Evolutionary conservation across 2,113 vertebrate genomes (phyloP).

Genomic region (Polypterus bichir): DNA sequence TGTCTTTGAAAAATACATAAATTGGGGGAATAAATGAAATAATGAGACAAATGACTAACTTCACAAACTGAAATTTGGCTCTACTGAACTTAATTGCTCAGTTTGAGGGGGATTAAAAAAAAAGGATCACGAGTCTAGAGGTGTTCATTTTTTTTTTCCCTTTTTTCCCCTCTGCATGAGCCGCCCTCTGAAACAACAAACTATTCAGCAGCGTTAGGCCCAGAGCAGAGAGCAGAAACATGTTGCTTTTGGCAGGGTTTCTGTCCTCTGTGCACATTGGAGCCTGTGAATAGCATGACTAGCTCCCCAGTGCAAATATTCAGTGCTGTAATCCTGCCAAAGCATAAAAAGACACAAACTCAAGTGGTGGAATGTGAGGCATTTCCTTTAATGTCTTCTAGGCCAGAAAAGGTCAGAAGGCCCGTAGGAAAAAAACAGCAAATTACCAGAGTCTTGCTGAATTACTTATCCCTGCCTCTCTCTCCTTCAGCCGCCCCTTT

Average conservation of each 20-base stretch:
- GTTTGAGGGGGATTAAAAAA: too few relatives aligned
- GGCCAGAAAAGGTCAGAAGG: constrained; percentile 42
- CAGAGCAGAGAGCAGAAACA: constrained; percentile 21
- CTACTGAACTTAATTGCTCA: too few relatives aligned
- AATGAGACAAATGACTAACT: too few relatives aligned
- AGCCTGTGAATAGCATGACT: constrained; percentile 28
- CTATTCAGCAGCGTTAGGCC: constrained; percentile 21
- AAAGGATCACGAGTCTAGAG: background rate
- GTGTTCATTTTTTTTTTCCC: constrained; percentile 9
- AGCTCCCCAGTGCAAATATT: constrained; percentile 26
- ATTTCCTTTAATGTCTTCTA: constrained; percentile 54
- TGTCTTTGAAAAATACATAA: too few relatives aligned
- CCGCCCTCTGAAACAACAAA: constrained; percentile 29
- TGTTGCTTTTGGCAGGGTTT: constrained; percentile 30
- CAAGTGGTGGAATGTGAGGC: constrained; percentile 55
- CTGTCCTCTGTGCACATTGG: constrained; percentile 23
- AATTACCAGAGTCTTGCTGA: constrained; percentile 9
- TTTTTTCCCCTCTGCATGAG: constrained; percentile 13
- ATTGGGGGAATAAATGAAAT: too few relatives aligned
- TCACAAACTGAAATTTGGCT: too few relatives aligned
- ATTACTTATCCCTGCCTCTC: constrained; percentile 1
- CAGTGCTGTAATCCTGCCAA: constrained; percentile 38
- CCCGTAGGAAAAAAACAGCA: constrained; percentile 21
- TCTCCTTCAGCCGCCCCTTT: background rate
- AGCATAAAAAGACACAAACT: constrained; percentile 48